Conservation (phyloP, 2,113 vertebrate species). For the Neopipo cinnamomea region DNA sequence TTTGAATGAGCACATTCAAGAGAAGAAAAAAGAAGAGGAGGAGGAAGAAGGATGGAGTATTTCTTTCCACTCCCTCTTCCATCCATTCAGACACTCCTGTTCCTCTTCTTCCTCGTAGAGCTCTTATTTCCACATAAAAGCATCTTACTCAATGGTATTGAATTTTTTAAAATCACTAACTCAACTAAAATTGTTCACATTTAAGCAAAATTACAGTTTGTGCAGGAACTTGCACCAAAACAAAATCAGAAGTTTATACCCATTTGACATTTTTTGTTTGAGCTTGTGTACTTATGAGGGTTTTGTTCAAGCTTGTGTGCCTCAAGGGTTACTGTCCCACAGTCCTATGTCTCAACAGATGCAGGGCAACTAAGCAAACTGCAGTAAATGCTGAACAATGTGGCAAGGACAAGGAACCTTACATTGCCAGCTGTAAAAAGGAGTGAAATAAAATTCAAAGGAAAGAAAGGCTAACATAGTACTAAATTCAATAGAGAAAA, state of each 20-base stretch:
- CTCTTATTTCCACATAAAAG: neutral
- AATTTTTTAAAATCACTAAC: neutral
- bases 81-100: neutral
- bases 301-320: neutral
- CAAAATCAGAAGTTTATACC: neutral
- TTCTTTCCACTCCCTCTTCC: neutral
- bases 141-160: neutral
- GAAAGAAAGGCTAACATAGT: neutral
- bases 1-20: neutral
- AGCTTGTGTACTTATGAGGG: neutral
- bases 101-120: rapidly evolving
- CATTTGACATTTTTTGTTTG: neutral
- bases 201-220: neutral
- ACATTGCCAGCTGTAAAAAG: neutral
- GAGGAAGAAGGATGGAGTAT: neutral
- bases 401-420: neutral
- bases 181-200: neutral
- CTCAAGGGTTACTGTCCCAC: neutral
- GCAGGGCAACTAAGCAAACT: neutral
- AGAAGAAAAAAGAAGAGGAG: neutral
- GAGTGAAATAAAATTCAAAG: neutral
- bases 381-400: slow-evolving; percentile 5
- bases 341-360: neutral
- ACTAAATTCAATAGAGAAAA: neutral
- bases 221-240: neutral